Evolutionary conservation across 2,797 vertebrate species (phyloP), one percentile per base, ranked within the genome.

Genomic region (Chelonia mydas): DNA sequence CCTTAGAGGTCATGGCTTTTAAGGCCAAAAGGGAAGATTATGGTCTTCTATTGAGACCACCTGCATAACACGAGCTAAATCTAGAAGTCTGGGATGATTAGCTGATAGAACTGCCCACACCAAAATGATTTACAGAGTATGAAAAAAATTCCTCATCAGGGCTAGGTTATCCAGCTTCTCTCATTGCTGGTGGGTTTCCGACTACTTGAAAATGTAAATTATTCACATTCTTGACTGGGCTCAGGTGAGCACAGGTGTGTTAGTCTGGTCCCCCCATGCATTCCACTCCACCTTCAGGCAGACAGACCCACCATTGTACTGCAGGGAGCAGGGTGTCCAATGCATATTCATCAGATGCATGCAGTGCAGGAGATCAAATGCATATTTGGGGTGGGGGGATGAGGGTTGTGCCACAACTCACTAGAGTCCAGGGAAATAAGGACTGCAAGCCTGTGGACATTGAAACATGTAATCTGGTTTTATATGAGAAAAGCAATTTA

Each of bases 301-400:
- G 94, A 98, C 98, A 98, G 97, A 97, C 96, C 87, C 0, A 1
- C 98, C 92, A 98, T 98, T 98, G 98, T 98, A 87, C 37, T 13
- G 53, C 49, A 5, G 9, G 5, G 72, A 81, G 50, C 61, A 51
- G 77, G 4, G 12, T 96, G 96, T 97, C 96, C 90, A n/a, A 96
- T 96, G 89, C 85, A 93, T 49, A 21, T 33, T 91, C 91, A 83
- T 91, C 88, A 83, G 94, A 93, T 87, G 92, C 89, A 79, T 0
- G 0, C 0, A 2, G 74, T 17, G 89, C 37, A 61, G 55, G 33
- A 4, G 51, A 1, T 3, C 3, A 12, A 78, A 74, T 85, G 90
- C 91, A 74, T 41, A 0, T 76, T 72, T 72, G 19, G n/a, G 65
- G 57, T 1, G 27, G 11, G 49, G 37, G 41, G 41, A 41, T 49